Evolutionary conservation across 2,888 invertebrate species (phyloP), one percentile per base, ranked within the genome.

Genomic region (Coecobrya sp.): DNA sequence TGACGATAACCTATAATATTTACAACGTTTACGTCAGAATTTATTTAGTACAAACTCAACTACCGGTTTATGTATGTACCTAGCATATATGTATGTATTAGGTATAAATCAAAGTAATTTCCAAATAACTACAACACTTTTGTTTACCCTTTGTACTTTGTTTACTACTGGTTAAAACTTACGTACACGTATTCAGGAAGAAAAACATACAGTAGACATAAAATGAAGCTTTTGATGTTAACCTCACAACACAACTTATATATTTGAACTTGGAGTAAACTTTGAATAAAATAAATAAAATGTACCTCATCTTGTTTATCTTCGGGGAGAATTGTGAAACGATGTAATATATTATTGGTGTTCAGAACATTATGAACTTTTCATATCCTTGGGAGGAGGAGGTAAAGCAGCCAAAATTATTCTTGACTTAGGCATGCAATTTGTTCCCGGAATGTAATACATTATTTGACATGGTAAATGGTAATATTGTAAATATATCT

Each of bases 351-450:
- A 36, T n/a, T n/a, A n/a, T 36, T 36, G 36, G 36, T 7, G 36
- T 36, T 4, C 2, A 36, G 2, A 36, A 7, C 36, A 36, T 36
- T 36, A 36, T 36, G 19, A 59, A n/a, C 1, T 8, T n/a, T 1
- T 59, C 59, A 59, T 22, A 59, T 19, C 5, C 13, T 13, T 13
- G 1, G 49, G 10, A 49, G 49, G 10, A 7, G 13, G 10, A 10
- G n/a, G n/a, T n/a, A n/a, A n/a, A n/a, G 49, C 49, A 13, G 49
- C 49, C 27, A 27, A 25, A 62, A 25, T 25, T 62, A 62, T 62
- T 62, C 62, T 62, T 62, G 25, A 62, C 8, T 62, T 62, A 62
- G 22, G 62, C 16, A 27, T 62, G 62, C 16, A 27, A 62, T 62
- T 16, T 62, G 62, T 25, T 27, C 25, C 62, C 27, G 10, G 5